Evolutionary conservation across 2,113 vertebrate genomes (phyloP).

Genomic region (Engystomops pustulosus): DNA sequence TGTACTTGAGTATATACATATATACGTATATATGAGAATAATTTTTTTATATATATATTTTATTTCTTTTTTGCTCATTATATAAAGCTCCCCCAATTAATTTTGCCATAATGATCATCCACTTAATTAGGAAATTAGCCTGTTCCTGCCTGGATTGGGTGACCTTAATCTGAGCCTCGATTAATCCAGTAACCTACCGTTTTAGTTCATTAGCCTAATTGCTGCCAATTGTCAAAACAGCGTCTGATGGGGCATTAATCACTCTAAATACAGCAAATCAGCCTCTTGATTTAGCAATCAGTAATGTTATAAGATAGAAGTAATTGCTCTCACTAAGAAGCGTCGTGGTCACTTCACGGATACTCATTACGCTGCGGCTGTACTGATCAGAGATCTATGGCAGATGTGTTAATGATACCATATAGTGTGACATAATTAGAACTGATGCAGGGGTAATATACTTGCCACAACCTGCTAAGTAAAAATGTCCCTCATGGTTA

Average conservation of each 20-base stretch:
- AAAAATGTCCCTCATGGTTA: too few relatives aligned
- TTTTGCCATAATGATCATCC: not conserved
- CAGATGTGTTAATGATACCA: not conserved
- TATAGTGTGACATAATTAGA: not conserved
- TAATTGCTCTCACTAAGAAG: not conserved
- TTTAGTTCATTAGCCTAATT: conserved; percentile 38
- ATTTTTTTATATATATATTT: not conserved
- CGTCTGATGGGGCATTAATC: not conserved
- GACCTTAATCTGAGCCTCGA: conserved; percentile 37
- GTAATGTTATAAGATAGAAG: not conserved
- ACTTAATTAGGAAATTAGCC: conserved; percentile 22
- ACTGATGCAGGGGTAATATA: too few relatives aligned
- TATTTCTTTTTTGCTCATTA: not conserved
- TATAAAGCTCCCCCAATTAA: not conserved
- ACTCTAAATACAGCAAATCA: not conserved
- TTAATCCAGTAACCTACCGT: conserved; percentile 27
- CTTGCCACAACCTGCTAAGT: too few relatives aligned
- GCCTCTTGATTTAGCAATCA: not conserved
- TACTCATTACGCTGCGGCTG: not conserved
- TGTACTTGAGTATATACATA: too few relatives aligned
- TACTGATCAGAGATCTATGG: not conserved
- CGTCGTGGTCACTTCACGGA: not conserved
- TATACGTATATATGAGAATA: too few relatives aligned
- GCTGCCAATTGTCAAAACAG: conserved; percentile 28
- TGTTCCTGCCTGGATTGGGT: not conserved